A percentile compares a stretch with the other conserved stretches of the same genome.
phyloP scores from a whole-genome alignment of 2,888 invertebrate species.

The Dendrolimus houi region DNA sequence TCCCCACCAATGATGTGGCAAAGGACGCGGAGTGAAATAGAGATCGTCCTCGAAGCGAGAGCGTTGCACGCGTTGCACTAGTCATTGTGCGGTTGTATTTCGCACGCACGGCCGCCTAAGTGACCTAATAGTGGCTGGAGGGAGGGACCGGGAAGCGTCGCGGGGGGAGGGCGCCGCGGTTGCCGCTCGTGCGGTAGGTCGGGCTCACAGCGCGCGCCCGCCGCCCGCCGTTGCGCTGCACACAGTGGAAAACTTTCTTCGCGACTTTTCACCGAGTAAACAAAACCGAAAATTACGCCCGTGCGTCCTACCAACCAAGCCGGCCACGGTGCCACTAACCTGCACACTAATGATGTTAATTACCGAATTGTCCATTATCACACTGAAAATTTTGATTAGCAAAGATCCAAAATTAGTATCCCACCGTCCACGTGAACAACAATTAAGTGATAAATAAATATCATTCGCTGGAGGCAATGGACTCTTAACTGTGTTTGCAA shows the following conservation, averaged over 20 bases:
- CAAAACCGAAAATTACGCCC: slow-evolving; percentile 50
- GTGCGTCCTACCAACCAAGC: slow-evolving; percentile 24
- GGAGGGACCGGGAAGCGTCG: slow-evolving; percentile 69
- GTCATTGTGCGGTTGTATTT: slow-evolving; percentile 72
- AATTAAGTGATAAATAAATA: slow-evolving; percentile 36
- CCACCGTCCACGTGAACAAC: slow-evolving; percentile 21
- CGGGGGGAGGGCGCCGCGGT: slow-evolving; percentile 52
- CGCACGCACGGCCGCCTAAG: slow-evolving; percentile 70
- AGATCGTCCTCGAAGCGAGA: slow-evolving; percentile 77
- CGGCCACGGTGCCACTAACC: slow-evolving; percentile 12
- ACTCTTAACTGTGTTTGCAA: slow-evolving; percentile 42
- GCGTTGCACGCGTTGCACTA: slow-evolving; percentile 74
- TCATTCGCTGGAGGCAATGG: slow-evolving; percentile 23
- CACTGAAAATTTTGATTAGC: slow-evolving; percentile 12
- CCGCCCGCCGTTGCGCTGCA: slow-evolving; percentile 55
- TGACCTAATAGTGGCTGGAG: slow-evolving; percentile 75
- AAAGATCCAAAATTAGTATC: slow-evolving; percentile 12
- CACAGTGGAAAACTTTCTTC: slow-evolving; percentile 71
- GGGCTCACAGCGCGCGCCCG: slow-evolving; percentile 69
- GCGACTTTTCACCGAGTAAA: slow-evolving; percentile 69
- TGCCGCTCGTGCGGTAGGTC: slow-evolving; percentile 70
- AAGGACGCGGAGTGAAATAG: slow-evolving; percentile 74
- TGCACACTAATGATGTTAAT: slow-evolving; percentile 19
- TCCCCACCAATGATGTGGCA: slow-evolving; percentile 72
- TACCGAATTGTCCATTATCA: slow-evolving; percentile 8